A percentile compares a stretch with the other conserved stretches of the same genome.
Evolutionary conservation across 2,888 invertebrate species (phyloP).

Genomic region (Melinaea menophilus): DNA sequence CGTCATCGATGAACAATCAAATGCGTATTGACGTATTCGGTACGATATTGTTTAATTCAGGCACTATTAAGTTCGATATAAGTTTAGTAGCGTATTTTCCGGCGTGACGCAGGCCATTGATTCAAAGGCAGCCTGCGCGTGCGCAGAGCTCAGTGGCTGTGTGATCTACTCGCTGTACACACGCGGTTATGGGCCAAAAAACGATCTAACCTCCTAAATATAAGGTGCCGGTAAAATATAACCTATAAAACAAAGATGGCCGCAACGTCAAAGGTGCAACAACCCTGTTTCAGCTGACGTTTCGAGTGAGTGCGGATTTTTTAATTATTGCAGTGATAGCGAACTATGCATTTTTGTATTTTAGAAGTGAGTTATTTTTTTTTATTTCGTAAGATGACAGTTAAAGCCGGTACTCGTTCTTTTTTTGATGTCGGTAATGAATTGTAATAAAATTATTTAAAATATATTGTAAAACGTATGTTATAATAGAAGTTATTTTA

Average conservation of each 20-base stretch:
- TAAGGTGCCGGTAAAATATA: slow-evolving; percentile 48
- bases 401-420: background rate
- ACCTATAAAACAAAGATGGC: slow-evolving; percentile 53
- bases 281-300: slow-evolving; percentile 43
- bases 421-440: no score
- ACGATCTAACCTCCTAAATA: slow-evolving; percentile 32
- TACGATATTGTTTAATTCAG: slow-evolving; percentile 50
- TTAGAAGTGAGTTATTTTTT: slow-evolving; percentile 54
- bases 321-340: slow-evolving; percentile 55
- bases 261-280: slow-evolving; percentile 51
- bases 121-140: slow-evolving; percentile 59
- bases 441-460: no score
- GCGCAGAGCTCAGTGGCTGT: slow-evolving; percentile 67
- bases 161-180: slow-evolving; percentile 73
- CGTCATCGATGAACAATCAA: slow-evolving; percentile 64
- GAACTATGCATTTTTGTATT: slow-evolving; percentile 45
- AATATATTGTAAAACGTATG: no score
- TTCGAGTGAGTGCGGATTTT: slow-evolving; percentile 69
- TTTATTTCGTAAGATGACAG: background rate
- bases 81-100: slow-evolving; percentile 71
- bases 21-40: slow-evolving; percentile 51
- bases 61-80: slow-evolving; percentile 58
- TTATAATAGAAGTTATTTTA: no score
- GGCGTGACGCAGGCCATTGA: slow-evolving; percentile 72
- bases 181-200: slow-evolving; percentile 62